Evolutionary conservation across 2,797 vertebrate genomes (phyloP), one percentile per base, ranked within the genome.

Genomic region (Sebastes taczanowskii): DNA sequence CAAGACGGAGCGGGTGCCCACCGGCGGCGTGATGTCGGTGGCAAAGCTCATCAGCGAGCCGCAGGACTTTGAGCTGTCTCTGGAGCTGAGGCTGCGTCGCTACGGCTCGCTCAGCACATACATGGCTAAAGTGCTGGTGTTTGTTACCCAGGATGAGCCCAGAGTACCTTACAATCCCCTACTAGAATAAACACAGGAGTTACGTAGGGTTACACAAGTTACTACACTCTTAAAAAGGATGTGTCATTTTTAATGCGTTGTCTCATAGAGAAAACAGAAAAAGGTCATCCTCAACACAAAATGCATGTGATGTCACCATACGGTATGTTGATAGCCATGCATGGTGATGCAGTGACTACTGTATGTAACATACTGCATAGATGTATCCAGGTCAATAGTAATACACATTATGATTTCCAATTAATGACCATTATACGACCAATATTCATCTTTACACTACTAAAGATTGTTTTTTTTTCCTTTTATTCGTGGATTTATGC

Each of bases 51-150:
- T 99, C 92, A 87, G 90, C 58, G 91, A 94, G 88, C 96, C 98
- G 32, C 95, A 96, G 92, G 98, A 99, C 94, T 96, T 98, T 93
- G 96, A 97, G 66, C 96, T 99, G 87, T 96, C 96, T 53, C 85
- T 99, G 92, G 96, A 97, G 96, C 97, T 99, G 93, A 97, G 95
- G 69, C 96, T 99, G 78, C 94, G 87, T 66, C 97, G 97, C 83
- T 96, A 96, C 0, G 95, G 96, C 93, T 95, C 92, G 35, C 56
- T 96, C 88, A 97, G 92, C 94, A 96, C 95, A 27, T 99, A 98
- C 93, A 58, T 98, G 92, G 97, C 98, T 81, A 98, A 97, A 93
- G 95, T 99, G 83, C 93, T 93, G 84, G 95, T 99, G 92, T 98
- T 99, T 94, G 97, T 99, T 64, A 97, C 97, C 11, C 93, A 97